A percentile compares a stretch with the other conserved stretches of the same genome.
phyloP scores from a whole-genome alignment of 2,888 invertebrate genomes.

The Nudaria mundana region DNA sequence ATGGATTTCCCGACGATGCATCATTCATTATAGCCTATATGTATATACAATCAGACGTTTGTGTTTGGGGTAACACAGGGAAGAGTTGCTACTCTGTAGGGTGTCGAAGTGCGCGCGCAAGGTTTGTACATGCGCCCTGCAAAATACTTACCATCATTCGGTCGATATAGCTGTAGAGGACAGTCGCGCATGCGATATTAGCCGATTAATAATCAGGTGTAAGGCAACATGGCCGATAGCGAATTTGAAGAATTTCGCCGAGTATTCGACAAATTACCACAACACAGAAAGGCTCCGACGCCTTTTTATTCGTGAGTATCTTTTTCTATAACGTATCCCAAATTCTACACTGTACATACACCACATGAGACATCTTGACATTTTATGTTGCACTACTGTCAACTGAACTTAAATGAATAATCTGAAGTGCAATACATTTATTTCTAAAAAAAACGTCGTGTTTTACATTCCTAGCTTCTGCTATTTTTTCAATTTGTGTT shows the following conservation, averaged over 20 bases:
- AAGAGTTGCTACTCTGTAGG: slow-evolving; percentile 32
- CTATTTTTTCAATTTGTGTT: slow-evolving; percentile 7
- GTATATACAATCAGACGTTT: too few relatives aligned
- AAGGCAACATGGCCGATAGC: slow-evolving; percentile 92
- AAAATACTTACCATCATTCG: slow-evolving; percentile 30
- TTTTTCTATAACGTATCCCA: slow-evolving; percentile 11
- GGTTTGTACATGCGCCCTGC: slow-evolving; percentile 41
- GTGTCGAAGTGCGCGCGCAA: slow-evolving; percentile 42
- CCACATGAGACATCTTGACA: slow-evolving; percentile 41
- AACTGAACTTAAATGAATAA: too few relatives aligned
- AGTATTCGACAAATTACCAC: slow-evolving; percentile 90
- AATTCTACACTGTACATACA: not conserved
- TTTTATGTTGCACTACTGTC: too few relatives aligned
- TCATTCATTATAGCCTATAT: slow-evolving; percentile 21
- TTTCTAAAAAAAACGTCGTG: too few relatives aligned
- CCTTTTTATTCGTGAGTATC: slow-evolving; percentile 94
- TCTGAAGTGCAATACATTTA: too few relatives aligned
- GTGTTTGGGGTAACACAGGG: slow-evolving; percentile 32
- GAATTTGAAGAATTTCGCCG: slow-evolving; percentile 96
- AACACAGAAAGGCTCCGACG: slow-evolving; percentile 88
- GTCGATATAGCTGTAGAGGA: slow-evolving; percentile 58
- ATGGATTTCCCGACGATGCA: slow-evolving; percentile 57
- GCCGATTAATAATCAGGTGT: slow-evolving; percentile 85
- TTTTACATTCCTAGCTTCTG: not conserved
- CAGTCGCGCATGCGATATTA: slow-evolving; percentile 60